Percentiles rank a stretch among this genome's conserved stretches.
Evolutionary conservation across 2,113 vertebrate genomes (phyloP).

Genomic region (Phainopepla nitens): DNA sequence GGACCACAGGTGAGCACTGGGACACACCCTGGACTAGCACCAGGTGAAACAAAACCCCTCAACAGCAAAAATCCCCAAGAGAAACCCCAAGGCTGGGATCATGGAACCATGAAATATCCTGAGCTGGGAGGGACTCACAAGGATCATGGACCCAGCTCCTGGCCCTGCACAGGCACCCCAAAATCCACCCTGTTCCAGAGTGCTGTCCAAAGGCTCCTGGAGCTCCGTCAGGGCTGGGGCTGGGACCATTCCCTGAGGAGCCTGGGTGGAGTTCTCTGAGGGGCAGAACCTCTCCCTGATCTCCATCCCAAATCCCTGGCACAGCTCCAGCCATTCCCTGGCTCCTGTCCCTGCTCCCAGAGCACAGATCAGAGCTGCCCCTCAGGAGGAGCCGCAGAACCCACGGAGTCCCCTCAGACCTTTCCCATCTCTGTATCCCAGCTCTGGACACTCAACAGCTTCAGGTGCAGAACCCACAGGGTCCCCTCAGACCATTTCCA

Average conservation of each 20-base stretch:
- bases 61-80: not conserved
- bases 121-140: not conserved
- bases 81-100: rapidly evolving
- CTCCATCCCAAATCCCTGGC: not conserved
- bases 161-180: not conserved
- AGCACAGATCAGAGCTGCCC: rapidly evolving
- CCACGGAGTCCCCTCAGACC: not conserved
- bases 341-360: not conserved
- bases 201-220: rapidly evolving
- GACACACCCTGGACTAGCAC: not conserved
- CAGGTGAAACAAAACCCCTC: not conserved
- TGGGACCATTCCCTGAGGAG: not conserved
- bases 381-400: not conserved
- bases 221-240: not conserved
- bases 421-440: not conserved
- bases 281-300: not conserved
- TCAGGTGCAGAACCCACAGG: not conserved
- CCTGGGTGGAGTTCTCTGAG: not conserved
- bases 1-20: not conserved
- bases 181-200: not conserved
- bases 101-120: not conserved
- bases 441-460: not conserved
- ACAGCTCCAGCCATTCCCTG: not conserved
- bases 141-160: rapidly evolving
- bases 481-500: not conserved